These are phyloP conservation scores for Crematogaster levior DNA, from an alignment of 2,888 invertebrate genomes.

Conservation along the genomic window DNA sequence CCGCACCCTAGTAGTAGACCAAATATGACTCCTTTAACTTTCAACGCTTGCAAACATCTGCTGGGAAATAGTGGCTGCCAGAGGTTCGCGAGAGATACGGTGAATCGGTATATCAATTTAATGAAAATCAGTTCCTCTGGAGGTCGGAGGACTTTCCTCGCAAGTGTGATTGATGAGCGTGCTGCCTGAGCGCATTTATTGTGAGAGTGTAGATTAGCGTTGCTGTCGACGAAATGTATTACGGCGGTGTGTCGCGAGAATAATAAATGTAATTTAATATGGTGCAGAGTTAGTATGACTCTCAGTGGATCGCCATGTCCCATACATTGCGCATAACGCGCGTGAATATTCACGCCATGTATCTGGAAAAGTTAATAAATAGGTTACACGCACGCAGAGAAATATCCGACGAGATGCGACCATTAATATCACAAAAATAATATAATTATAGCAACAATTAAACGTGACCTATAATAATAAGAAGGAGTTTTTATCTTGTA, in stretches of 20 bases:
- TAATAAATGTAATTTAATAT: slow-evolving; percentile 45
- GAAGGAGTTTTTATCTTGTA: neutral
- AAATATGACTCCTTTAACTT: slow-evolving; percentile 20
- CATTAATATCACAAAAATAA: neutral
- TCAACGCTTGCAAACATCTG: neutral
- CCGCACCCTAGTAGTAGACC: too few relatives aligned
- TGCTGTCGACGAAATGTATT: slow-evolving; percentile 44
- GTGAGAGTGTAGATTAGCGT: slow-evolving; percentile 48
- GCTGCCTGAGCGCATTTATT: slow-evolving; percentile 27
- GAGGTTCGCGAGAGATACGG: slow-evolving; percentile 18
- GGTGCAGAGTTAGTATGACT: neutral
- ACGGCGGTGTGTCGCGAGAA: slow-evolving; percentile 31
- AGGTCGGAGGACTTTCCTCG: slow-evolving; percentile 26
- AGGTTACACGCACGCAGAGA: neutral
- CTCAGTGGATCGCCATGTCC: slow-evolving; percentile 14
- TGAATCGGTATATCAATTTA: slow-evolving; percentile 45
- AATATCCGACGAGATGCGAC: neutral
- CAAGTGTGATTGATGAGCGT: slow-evolving; percentile 46
- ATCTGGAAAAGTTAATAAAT: slow-evolving; percentile 17
- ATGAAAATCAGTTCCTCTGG: slow-evolving; percentile 41
- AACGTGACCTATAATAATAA: neutral
- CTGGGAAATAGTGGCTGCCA: neutral
- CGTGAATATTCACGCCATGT: slow-evolving; percentile 8
- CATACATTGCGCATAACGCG: slow-evolving; percentile 1
- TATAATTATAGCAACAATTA: neutral